phyloP scores from a whole-genome alignment of 37 sponge, comb jelly and placozoan species.

The Ianthella basta region DNA sequence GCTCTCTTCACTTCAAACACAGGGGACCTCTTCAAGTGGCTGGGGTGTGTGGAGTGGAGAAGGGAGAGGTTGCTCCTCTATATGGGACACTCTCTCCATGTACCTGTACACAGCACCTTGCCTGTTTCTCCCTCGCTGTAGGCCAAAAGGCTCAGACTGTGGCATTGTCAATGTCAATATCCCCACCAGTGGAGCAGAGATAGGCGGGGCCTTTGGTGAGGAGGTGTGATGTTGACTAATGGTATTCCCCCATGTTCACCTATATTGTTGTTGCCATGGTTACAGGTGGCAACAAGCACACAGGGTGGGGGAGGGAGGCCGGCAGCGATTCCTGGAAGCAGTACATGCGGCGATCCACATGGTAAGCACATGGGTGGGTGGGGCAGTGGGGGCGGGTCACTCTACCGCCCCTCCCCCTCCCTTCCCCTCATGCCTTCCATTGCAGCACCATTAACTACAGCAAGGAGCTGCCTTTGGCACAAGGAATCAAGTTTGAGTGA shows the following conservation, averaged over 20 bases:
- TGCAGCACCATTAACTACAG: constrained; percentile 99
- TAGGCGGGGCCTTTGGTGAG: constrained; percentile 98
- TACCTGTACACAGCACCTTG: no score
- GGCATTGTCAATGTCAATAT: constrained; percentile 99
- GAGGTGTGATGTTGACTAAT: no score
- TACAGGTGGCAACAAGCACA: constrained; percentile 95
- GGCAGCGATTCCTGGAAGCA: constrained; percentile 99
- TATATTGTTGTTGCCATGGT: background rate
- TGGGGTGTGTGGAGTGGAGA: constrained; percentile 79
- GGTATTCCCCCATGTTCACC: no score
- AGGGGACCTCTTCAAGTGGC: constrained; percentile 90
- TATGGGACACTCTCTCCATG: background rate
- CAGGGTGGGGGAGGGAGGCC: constrained; percentile 96
- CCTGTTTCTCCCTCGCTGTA: no score
- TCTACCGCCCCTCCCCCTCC: no score
- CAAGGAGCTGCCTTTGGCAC: constrained; percentile 93
- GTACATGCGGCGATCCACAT: constrained; percentile 98
- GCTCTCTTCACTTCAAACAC: constrained; percentile 86
- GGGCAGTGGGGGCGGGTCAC: no score
- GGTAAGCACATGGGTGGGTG: constrained; percentile 56
- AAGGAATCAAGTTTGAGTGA: constrained; percentile 97
- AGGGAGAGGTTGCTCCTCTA: no score
- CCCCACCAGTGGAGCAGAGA: constrained; percentile 99
- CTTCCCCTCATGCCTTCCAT: constrained; percentile 20
- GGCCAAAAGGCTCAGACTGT: constrained; percentile 95